Conservation (phyloP, 2,113 vertebrate genomes). For the Petaurus breviceps region DNA sequence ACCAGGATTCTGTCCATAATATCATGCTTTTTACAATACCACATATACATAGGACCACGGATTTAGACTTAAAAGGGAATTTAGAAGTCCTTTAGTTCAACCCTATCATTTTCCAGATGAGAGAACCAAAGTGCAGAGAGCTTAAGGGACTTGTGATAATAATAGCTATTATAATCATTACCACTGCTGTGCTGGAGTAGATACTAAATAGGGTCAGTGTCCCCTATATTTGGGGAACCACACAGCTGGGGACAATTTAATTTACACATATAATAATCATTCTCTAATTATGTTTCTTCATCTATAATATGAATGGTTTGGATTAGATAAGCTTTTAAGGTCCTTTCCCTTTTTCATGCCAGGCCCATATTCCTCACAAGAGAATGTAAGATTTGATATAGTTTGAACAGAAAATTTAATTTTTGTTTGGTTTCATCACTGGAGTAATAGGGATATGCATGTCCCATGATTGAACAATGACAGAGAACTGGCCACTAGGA, state of each 20-base stretch:
- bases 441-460: background rate
- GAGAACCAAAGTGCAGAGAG: background rate
- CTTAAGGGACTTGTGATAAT: background rate
- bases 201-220: background rate
- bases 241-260: background rate
- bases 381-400: background rate
- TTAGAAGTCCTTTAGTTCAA: background rate
- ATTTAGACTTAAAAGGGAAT: background rate
- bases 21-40: background rate
- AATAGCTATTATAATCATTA: background rate
- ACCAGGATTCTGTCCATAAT: background rate
- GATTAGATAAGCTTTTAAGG: background rate
- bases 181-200: background rate
- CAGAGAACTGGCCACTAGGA: background rate
- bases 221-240: background rate
- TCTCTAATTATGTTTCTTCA: background rate
- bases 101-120: background rate
- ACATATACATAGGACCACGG: background rate
- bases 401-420: background rate
- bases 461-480: background rate
- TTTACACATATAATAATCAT: background rate
- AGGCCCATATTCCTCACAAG: background rate
- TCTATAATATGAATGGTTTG: background rate
- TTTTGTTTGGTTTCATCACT: background rate
- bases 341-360: background rate